Percentiles rank a stretch among this genome's conserved stretches.
These are phyloP conservation scores for Cheirogaleus major DNA, from an alignment of 2,797 vertebrate genomes.

Conservation along the genomic window DNA sequence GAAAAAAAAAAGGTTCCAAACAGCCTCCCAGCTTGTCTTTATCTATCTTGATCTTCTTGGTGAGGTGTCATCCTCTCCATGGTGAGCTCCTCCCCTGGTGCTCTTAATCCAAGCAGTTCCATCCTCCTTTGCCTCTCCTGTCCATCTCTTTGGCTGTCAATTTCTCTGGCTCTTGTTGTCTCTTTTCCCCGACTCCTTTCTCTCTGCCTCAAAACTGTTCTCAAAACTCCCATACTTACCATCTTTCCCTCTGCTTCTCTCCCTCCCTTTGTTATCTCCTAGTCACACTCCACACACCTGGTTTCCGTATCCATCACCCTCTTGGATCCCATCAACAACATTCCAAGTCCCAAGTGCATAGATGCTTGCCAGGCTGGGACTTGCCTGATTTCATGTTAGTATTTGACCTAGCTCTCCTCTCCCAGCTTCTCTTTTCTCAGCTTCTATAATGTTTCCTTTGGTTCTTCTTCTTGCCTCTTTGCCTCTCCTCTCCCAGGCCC, in stretches of 20 bases:
- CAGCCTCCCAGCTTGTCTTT: background rate
- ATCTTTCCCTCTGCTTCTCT: too few relatives aligned
- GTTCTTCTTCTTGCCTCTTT: background rate
- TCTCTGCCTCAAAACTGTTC: background rate
- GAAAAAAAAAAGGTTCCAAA: background rate
- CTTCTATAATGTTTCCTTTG: background rate
- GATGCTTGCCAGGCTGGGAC: background rate
- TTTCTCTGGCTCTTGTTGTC: background rate
- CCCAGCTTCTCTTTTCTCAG: background rate
- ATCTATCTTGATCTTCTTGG: background rate
- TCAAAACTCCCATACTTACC: background rate
- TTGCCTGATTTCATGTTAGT: background rate
- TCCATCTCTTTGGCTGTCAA: background rate
- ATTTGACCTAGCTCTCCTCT: background rate
- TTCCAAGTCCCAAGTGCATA: background rate
- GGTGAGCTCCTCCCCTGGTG: background rate
- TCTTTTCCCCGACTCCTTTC: background rate
- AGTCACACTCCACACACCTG: background rate
- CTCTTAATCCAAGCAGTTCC: background rate
- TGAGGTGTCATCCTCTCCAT: accelerated
- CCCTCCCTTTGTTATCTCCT: background rate
- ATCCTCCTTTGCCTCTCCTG: background rate
- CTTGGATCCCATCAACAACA: background rate
- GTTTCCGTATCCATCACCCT: background rate
- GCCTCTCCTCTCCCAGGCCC: background rate